These are phyloP conservation scores for Poeciliopsis turneri DNA, from an alignment of 2,797 vertebrate genomes.

Conservation along the genomic window DNA sequence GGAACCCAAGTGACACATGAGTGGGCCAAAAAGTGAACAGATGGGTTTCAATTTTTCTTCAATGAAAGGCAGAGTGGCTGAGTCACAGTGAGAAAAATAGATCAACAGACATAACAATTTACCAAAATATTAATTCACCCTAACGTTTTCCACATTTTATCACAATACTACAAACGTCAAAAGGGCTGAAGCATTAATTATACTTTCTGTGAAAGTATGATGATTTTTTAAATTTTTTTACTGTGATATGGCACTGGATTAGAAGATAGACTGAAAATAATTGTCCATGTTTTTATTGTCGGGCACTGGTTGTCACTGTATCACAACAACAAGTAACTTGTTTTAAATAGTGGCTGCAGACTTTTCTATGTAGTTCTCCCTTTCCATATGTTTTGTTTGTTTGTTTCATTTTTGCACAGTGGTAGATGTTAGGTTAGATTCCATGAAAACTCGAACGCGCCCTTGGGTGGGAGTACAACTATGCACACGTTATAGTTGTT, in stretches of 20 bases:
- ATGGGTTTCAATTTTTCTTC: conserved; percentile 25
- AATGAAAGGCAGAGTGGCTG: conserved; percentile 19
- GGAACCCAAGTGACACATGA: conserved; percentile 11
- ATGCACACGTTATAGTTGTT: neutral
- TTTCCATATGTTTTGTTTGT: no score
- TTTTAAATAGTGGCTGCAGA: neutral
- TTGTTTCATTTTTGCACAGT: neutral
- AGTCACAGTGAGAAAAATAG: conserved; percentile 2
- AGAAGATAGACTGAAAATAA: neutral
- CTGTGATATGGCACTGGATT: neutral
- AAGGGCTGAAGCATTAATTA: neutral
- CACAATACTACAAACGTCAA: neutral
- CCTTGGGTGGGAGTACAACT: neutral
- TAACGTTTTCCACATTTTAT: neutral
- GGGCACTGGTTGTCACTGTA: neutral
- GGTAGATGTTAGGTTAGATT: neutral
- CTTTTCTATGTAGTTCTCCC: neutral
- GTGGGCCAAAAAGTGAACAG: conserved; percentile 8
- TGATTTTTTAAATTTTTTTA: no score
- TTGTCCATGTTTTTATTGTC: neutral
- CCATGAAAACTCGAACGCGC: neutral
- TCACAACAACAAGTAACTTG: neutral
- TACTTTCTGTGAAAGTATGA: no score
- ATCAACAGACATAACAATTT: neutral
- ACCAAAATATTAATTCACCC: neutral